Evolutionary conservation across 2,888 invertebrate genomes (phyloP), one percentile per base, ranked within the genome.

Genomic region (Coleophora deauratella): DNA sequence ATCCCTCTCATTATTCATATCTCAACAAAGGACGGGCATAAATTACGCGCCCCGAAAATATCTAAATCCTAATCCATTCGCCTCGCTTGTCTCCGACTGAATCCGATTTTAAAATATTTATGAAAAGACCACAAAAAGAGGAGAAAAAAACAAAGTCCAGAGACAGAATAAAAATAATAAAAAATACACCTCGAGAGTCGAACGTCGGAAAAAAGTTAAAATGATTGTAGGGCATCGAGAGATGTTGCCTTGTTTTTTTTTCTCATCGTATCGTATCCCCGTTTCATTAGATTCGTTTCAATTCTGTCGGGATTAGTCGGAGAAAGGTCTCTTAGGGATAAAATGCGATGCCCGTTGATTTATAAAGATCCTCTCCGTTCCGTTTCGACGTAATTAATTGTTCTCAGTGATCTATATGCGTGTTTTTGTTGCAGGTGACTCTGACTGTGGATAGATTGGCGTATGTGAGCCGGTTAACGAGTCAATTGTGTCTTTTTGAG

Each of bases 91-190:
- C 84, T 71, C 82, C 79, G 75, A 50, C 64, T 72, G 81, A 78
- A 79, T 80, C 79, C 78, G 81, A 82, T 84, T 84, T 78, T 79
- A 80, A 82, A 84, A 84, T 84, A 84, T 82, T 81, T 82, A 81
- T 82, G 81, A 81, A 79, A 80, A 79, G 80, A 69, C 71, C 70
- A 69, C 72, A 74, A 74, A 70, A 72, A 66, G 54, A 50, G 48
- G 55, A 62, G 62, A 70, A 70, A 70, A 63, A 66, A 57, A 57
- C 57, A 59, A 61, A 71, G 70, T 69, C 70, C 73, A 76, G 69
- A 72, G 75, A 82, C 76, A 75, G 77, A 75, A 76, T 72, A 78
- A 77, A 81, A 80, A 74, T 63, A 77, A 72, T 59, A 69, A 72
- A 72, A 60, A 78, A 67, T 70, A 65, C 69, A 66, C 63, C 62